phyloP scores from a whole-genome alignment of 2,888 invertebrate species.

The Tineola bisselliella region DNA sequence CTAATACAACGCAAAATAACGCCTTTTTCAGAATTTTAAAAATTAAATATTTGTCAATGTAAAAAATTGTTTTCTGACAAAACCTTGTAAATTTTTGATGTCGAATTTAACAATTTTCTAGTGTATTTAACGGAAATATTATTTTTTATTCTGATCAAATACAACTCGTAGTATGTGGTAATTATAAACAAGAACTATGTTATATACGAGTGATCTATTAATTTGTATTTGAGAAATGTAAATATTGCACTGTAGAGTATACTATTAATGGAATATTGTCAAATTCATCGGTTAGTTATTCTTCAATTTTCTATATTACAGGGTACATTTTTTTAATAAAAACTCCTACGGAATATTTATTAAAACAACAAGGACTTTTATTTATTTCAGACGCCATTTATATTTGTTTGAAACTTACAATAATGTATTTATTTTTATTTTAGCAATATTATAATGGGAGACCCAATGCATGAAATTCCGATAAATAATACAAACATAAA shows the following conservation, averaged over 20 bases:
- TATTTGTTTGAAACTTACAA: too few relatives aligned
- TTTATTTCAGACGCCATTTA: too few relatives aligned
- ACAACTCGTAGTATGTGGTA: too few relatives aligned
- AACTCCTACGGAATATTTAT: too few relatives aligned
- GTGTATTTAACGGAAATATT: not conserved
- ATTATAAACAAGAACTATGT: not conserved
- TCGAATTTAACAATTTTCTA: not conserved
- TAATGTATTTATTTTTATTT: not conserved
- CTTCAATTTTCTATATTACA: too few relatives aligned
- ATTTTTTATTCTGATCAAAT: too few relatives aligned
- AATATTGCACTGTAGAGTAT: not conserved
- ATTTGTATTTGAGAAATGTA: not conserved
- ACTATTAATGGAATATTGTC: not conserved
- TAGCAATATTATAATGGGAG: not conserved
- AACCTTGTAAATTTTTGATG: not conserved
- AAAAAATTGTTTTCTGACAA: not conserved
- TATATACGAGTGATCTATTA: not conserved
- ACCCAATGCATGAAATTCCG: not conserved
- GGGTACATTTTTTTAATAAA: too few relatives aligned
- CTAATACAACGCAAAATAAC: not conserved
- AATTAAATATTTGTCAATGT: not conserved
- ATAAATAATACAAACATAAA: not conserved
- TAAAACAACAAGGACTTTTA: too few relatives aligned
- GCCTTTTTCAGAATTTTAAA: not conserved
- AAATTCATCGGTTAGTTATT: not conserved